Evolutionary conservation across 2,888 invertebrate species (phyloP), one percentile per base, ranked within the genome.

Genomic region (Colletes collaris): DNA sequence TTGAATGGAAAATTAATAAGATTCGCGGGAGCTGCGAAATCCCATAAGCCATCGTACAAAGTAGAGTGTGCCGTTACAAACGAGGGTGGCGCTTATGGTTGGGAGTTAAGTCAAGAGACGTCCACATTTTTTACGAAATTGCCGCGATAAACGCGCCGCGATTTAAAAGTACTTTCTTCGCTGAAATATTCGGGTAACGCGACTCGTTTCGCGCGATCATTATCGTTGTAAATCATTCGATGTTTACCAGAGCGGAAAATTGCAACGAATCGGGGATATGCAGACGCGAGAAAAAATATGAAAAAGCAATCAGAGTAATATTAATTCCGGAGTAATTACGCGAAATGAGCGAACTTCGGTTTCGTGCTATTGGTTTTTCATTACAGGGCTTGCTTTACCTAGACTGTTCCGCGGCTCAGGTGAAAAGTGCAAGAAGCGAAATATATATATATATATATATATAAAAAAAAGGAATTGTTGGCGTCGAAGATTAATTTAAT

Each of bases 1-100:
- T 90, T 90, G 89, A 89, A 89, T 86, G 87, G 89, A 90, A 89
- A 89, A 90, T 90, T 90, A 90, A 90, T 90, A 90, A 90, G 88
- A 89, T 84, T 66, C 74, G 73, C 66, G 72, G 11, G 59, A 71
- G 74, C 83, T 56, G 81, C 82, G 82, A 87, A 89, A 89, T 89
- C 88, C 87, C 83, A 85, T 88, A 88, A 89, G 86, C 87, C 83
- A 87, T 73, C 85, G 68, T 72, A 85, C 84, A 87, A 85, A 85
- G 84, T 86, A 80, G 81, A 84, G 85, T 80, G 81, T 80, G 81
- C 82, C 77, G 56, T 75, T 75, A 77, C 62, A 64, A 75, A 77
- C 58, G 77, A 68, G 63, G 56, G 35, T 49, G 76, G 58, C 37
- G 56, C 16, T 76, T 62, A 27, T 37, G 49, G 37, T 16, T 16